Base-by-base conservation (phyloP, 92 coral and sea anemone species). In the Paramuricea clavata region DNA sequence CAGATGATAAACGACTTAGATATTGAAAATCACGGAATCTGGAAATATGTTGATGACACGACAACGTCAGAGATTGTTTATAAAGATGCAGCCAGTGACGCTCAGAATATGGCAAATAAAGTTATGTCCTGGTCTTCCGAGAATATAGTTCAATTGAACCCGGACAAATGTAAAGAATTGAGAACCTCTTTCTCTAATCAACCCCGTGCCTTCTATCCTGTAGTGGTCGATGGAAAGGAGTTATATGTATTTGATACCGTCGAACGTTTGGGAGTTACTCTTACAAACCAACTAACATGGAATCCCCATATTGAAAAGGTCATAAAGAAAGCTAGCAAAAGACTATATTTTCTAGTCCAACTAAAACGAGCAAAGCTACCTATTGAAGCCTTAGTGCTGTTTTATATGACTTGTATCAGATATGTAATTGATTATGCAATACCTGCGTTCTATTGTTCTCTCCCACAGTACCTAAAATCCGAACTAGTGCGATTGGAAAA, bases 181-280 rank as follows among this genome's bases (percentile, higher is more conserved):
- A 49, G 41, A 42, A 49, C 17, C 17, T 49, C 82, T 13, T 23
- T 76, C 59, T 52, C 67, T 47, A 32, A 0, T 39, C 39, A 78
- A 41, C 83, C 65, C 9, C 44, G 21, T 25, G 36, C 25, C 35
- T 78, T 79, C 49, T 34, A 79, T 52, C 64, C 84, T 13, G 30
- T 56, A 57, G 44, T 52, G 61, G 64, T 79, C 33, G 84, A 79
- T 30, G 84, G 84, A 12, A 79, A 50, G 64, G 84, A 79, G 72
- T 69, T 56, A 21, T 39, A 79, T n/a, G 84, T 79, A 23, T 74
- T 79, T 12, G 60, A 35, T 25, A 44, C 34, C 30, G 47, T 43
- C 35, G 71, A 64, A 13, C 49, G 31, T 0, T 50, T 57, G 6
- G 83, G 83, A 22, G 57, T 77, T 9, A 77, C 70, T 49, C 31